A percentile compares a stretch with the other conserved stretches of the same genome.
phyloP scores from a whole-genome alignment of 1,140 invertebrate genomes.

The Drosophila subobscura region DNA sequence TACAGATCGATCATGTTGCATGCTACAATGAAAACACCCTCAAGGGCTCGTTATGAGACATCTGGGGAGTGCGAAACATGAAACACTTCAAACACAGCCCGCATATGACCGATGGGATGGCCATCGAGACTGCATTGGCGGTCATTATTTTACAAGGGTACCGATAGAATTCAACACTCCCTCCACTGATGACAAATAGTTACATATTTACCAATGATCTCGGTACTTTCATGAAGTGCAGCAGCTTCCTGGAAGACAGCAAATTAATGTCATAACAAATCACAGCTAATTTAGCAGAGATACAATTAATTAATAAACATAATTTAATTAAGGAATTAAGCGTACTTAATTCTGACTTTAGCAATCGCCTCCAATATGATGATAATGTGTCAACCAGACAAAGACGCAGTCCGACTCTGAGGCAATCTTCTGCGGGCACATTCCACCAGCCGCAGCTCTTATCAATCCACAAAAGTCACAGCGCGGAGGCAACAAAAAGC shows the following conservation, averaged over 20 bases:
- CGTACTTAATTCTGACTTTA: conserved; percentile 18
- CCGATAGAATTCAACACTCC: conserved; percentile 37
- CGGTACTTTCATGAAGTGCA: conserved; percentile 2
- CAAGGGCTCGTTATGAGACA: conserved; percentile 51
- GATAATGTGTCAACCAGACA: conserved; percentile 46
- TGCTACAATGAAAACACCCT: conserved; percentile 59
- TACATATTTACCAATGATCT: conserved; percentile 16
- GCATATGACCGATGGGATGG: conserved; percentile 62
- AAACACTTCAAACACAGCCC: conserved; percentile 62
- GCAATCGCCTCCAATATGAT: conserved; percentile 20
- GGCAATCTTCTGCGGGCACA: conserved; percentile 56
- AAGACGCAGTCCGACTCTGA: conserved; percentile 28
- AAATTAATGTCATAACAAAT: neutral
- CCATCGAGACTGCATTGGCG: conserved; percentile 52
- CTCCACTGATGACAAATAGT: conserved; percentile 44
- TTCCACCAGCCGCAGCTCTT: conserved; percentile 26
- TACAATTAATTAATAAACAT: conserved; percentile 19
- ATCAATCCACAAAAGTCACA: conserved; percentile 42
- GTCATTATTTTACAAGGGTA: conserved; percentile 24
- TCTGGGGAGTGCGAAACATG: conserved; percentile 36
- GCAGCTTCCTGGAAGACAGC: conserved; percentile 31
- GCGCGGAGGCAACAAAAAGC: conserved; percentile 10
- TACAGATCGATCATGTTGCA: conserved; percentile 75
- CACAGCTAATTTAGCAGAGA: conserved; percentile 45
- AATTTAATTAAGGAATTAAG: conserved; percentile 42